phyloP scores from a whole-genome alignment of 1,140 invertebrate genomes.

The Philopotamus ludificatus region DNA sequence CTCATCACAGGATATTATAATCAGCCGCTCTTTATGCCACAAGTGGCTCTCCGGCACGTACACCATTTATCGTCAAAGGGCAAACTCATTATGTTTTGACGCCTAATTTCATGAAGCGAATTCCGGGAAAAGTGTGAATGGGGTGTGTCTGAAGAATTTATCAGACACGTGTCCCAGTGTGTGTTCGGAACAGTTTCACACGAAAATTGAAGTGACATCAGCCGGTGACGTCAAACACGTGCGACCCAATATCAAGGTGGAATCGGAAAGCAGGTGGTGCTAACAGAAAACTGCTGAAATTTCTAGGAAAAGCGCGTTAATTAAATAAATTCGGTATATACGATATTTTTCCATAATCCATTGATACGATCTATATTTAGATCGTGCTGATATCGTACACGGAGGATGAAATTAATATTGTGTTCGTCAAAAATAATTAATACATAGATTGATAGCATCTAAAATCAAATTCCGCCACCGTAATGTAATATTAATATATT shows the following conservation, averaged over 20 bases:
- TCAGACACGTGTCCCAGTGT: neutral
- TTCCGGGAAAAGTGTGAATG: slow-evolving; percentile 17
- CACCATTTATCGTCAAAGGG: neutral
- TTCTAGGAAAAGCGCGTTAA: neutral
- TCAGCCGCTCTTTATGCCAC: neutral
- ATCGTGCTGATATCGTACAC: too few species aligned
- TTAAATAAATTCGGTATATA: neutral
- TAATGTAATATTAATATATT: too few species aligned
- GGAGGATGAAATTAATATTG: too few species aligned
- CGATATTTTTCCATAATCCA: neutral
- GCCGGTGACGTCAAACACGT: slow-evolving; percentile 24
- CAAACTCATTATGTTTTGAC: slow-evolving; percentile 8
- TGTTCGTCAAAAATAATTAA: too few species aligned
- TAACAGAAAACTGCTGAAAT: neutral
- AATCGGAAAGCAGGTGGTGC: too few species aligned
- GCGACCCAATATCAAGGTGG: too few species aligned
- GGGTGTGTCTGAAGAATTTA: slow-evolving; percentile 20
- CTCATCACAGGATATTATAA: neutral
- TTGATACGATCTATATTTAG: too few species aligned
- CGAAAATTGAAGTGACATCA: slow-evolving; percentile 29
- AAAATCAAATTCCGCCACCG: too few species aligned
- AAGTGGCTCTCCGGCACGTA: neutral
- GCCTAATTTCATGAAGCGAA: slow-evolving; percentile 19
- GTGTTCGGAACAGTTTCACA: slow-evolving; percentile 18
- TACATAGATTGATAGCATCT: too few species aligned